Evolutionary conservation across 64 coral and sea anemone species (phyloP), one percentile per base, ranked within the genome.

Genomic region (Actinia tenebrosa): DNA sequence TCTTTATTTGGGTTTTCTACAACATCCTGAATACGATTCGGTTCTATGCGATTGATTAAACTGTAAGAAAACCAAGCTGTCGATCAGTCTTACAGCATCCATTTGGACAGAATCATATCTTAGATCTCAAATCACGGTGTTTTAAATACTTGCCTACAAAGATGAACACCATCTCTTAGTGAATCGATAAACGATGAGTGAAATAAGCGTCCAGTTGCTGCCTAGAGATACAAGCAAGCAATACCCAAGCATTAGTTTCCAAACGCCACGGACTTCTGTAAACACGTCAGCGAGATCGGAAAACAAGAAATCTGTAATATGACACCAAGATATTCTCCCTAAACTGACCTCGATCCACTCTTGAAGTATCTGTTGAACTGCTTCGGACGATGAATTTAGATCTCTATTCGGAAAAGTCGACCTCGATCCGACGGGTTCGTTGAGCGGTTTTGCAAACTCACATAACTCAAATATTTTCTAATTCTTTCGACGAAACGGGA

Each of bases 11-110:
- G 89, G 45, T 61, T 71, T 91, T 91, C 89, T 71, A 86, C 61
- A 60, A 91, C 89, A 91, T 91, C 89, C 30, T 86, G 89, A 86
- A 91, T 86, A 55, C 82, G 78, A 86, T 91, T 84, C 78, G 89
- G 83, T 47, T 91, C 68, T 85, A 91, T 91, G 68, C 83, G 89
- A 71, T 86, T 91, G 52, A 91, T 83, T 44, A 91, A 84, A 45
- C 89, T 91, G 56, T 44, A 80, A 55, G 84, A 50, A 72, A 37
- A 89, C 25, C 83, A 60, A 84, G 10, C 13, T 11, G 26, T 42
- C 27, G 3, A 30, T 75, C 25, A 75, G 26, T 15, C 26, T 37
- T 37, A 37, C 69, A 14, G 9, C 25, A 25, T 72, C 69, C 8
- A 90, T 90, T 63, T 90, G 22, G 11, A 44, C n/a, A 75, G 80